phyloP scores from a whole-genome alignment of 2,888 invertebrate species.

The Trichopoda pennipes region DNA sequence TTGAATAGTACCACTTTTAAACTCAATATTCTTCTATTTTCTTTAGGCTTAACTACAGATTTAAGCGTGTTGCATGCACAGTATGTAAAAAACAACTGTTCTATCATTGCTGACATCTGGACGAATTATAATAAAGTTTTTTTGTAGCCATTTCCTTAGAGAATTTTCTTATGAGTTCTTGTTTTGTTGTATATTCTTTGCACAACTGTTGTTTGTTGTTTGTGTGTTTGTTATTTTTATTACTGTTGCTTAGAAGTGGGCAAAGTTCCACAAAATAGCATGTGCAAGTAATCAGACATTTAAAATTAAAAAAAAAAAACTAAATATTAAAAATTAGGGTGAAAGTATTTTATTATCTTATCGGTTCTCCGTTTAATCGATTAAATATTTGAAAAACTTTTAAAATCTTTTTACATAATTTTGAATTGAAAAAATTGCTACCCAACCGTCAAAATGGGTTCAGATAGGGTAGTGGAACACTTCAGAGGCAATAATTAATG shows the following conservation, averaged over 20 bases:
- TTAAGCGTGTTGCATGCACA: neutral
- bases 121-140: conserved; percentile 33
- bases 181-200: conserved; percentile 10
- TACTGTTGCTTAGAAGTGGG: neutral
- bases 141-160: neutral
- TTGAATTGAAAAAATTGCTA: too few relatives aligned
- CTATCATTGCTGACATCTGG: conserved; percentile 53
- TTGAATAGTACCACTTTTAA: neutral
- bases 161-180: neutral
- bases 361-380: too few relatives aligned
- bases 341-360: too few relatives aligned
- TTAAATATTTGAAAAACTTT: too few relatives aligned
- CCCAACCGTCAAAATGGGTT: too few relatives aligned
- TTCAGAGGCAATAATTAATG: too few relatives aligned
- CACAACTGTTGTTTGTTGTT: conserved; percentile 23
- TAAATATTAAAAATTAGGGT: too few relatives aligned
- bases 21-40: too few relatives aligned
- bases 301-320: too few relatives aligned
- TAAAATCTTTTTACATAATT: too few relatives aligned
- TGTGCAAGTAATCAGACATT: too few relatives aligned
- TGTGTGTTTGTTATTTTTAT: neutral
- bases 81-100: conserved; percentile 44
- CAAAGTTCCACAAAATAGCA: neutral
- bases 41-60: neutral
- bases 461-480: too few relatives aligned